A percentile compares a stretch with the other conserved stretches of the same genome.
phyloP scores from a whole-genome alignment of 2,113 vertebrate species.

The Rana temporaria region DNA sequence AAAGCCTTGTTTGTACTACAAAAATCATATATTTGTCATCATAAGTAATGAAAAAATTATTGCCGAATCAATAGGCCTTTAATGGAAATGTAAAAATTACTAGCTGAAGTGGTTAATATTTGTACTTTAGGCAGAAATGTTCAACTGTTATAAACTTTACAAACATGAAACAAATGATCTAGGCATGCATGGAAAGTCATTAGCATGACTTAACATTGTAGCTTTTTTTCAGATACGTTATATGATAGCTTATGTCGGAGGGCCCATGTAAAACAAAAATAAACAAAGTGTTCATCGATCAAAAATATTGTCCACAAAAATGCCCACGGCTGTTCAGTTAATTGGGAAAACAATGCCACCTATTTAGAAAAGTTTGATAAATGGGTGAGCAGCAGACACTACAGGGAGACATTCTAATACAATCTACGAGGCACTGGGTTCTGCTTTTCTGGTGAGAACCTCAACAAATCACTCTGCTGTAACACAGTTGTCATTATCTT shows the following conservation, averaged over 20 bases:
- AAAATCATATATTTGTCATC: no score
- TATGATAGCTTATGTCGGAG: slow-evolving; percentile 13
- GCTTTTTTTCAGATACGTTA: slow-evolving; percentile 41
- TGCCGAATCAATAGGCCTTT: no score
- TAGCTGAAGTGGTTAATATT: no score
- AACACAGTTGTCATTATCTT: slow-evolving; percentile 26
- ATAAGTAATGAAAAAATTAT: no score
- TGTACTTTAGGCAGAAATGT: no score
- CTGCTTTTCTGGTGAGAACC: slow-evolving; percentile 1
- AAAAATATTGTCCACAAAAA: slow-evolving; percentile 17
- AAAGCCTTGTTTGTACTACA: no score
- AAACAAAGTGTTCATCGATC: slow-evolving; percentile 49
- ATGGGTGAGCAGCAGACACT: slow-evolving; percentile 26
- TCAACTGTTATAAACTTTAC: not conserved
- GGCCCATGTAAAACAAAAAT: slow-evolving; percentile 37
- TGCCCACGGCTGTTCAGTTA: slow-evolving; percentile 27
- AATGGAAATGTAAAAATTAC: no score
- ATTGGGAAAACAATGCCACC: slow-evolving; percentile 41
- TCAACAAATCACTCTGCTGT: slow-evolving; percentile 30
- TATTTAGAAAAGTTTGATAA: slow-evolving; percentile 49
- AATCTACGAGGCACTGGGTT: not conserved
- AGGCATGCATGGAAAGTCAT: not conserved
- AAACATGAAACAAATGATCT: not conserved
- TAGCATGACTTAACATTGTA: slow-evolving; percentile 6
- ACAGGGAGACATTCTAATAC: slow-evolving; percentile 18